Evolutionary conservation across 2,113 vertebrate genomes (phyloP).

Genomic region (Alligator mississippiensis): DNA sequence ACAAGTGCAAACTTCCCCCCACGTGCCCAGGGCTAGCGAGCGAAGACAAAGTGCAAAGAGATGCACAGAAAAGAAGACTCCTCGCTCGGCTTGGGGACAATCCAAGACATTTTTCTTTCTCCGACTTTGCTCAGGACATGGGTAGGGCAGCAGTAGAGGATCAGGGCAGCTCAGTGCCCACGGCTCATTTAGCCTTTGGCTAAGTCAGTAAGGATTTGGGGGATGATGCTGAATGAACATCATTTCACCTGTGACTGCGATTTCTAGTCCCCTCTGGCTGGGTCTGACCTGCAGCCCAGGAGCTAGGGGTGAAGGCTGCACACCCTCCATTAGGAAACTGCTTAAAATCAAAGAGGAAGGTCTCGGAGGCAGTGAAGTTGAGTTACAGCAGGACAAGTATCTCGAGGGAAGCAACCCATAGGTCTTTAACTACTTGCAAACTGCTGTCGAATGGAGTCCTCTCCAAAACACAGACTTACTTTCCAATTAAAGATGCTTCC

Average conservation of each 20-base stretch:
- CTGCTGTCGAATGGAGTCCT: background rate
- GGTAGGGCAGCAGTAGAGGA: background rate
- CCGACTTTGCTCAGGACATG: no score
- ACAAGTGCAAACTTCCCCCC: background rate
- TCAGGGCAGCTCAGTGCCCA: background rate
- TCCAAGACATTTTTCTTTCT: background rate
- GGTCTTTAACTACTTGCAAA: background rate
- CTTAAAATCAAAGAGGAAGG: background rate
- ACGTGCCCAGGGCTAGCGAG: background rate
- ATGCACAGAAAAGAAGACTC: background rate
- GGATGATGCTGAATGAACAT: background rate
- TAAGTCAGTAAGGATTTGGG: background rate
- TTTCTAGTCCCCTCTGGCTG: background rate
- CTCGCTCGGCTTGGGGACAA: background rate
- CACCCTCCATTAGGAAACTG: background rate
- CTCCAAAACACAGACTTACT: background rate
- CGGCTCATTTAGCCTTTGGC: background rate
- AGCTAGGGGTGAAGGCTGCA: background rate
- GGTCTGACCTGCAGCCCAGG: background rate
- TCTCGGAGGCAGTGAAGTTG: background rate
- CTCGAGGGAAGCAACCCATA: background rate
- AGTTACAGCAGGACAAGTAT: background rate
- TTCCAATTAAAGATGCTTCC: background rate
- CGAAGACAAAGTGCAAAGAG: background rate
- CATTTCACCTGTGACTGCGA: background rate